Evolutionary conservation across 2,113 vertebrate species (phyloP), one percentile per base, ranked within the genome.

Genomic region (Eira barbara): DNA sequence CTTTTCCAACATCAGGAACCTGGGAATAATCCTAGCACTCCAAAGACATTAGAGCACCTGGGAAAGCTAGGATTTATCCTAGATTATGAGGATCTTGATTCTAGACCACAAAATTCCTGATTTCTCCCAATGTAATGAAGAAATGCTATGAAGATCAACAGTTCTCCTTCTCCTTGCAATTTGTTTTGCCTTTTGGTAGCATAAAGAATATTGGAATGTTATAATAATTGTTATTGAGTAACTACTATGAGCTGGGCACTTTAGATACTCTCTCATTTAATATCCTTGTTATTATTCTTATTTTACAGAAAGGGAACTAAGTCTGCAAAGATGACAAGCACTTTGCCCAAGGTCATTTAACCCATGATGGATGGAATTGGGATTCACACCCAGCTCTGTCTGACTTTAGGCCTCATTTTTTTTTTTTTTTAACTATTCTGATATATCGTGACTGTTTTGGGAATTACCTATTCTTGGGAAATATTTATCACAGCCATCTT

Each of bases 401-500:
- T 80, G 67, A 42, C 42, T 97, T 84, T 63, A 87, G 42, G 84
- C 36, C 49, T 27, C 36, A 52, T 34, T 92, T 92, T 80, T 94
- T 36, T 80, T 94, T 36, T 92, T 91, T 80, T 94, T 29, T 5
- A 93, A 79, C 83, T 49, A 63, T 25, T 36, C 0, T 87, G 73
- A 14, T 97, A 69, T 45, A 42, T 18, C 74, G 47, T 90, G 93
- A 52, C 47, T 93, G 49, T 36, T 92, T 96, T 67, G 78, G 85
- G 91, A 97, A 82, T 94, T 88, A 71, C 23, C 29, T 69, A 20
- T 61, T 90, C 25, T 95, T 78, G 85, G 74, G 82, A 97, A 96
- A 94, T 96, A 95, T 86, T 96, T 95, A 91, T 96, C 67, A 86
- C 18, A 79, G 82, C 25, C 4, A 1, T 96, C 79, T 94, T 94